These are phyloP conservation scores for Pachyramphus minor DNA, from an alignment of 2,113 vertebrate genomes.

Conservation along the genomic window DNA sequence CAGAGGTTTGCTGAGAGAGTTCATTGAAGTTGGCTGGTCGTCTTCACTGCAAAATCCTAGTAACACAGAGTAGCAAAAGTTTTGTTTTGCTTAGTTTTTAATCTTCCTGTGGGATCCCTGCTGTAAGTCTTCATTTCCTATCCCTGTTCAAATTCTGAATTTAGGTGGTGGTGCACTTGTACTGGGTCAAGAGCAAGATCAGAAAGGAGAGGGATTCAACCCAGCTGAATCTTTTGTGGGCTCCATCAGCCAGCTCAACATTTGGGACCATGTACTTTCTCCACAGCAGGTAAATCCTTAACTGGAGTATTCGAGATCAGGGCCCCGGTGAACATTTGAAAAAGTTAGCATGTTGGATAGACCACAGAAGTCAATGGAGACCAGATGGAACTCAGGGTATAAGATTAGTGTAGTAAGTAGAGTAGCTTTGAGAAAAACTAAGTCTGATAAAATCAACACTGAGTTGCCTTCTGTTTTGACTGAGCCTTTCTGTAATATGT, in stretches of 20 bases:
- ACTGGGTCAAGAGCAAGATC: constrained; percentile 95
- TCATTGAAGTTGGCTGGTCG: not conserved
- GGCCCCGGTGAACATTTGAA: not conserved
- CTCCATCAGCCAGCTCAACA: constrained; percentile 94
- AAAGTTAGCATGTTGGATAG: not conserved
- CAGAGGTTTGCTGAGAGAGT: not conserved
- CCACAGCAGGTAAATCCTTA: constrained; percentile 84
- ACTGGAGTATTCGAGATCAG: constrained; percentile 34
- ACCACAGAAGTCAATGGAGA: not conserved
- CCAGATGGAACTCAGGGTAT: not conserved
- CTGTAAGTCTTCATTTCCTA: not conserved
- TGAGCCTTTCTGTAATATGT: not conserved
- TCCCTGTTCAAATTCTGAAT: not conserved
- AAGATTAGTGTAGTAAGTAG: not conserved
- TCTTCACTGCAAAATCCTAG: not conserved
- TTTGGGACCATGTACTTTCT: constrained; percentile 92
- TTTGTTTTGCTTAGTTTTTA: not conserved
- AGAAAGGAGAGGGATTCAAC: constrained; percentile 93
- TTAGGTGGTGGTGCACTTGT: constrained; percentile 91
- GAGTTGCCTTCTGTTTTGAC: not conserved
- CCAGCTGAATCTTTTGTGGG: constrained; percentile 97
- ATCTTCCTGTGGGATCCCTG: not conserved
- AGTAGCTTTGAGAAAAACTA: not conserved
- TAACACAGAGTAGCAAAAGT: not conserved
- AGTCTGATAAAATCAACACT: not conserved